phyloP scores from a whole-genome alignment of 2,113 vertebrate genomes.

The Syngnathoides biaculeatus region DNA sequence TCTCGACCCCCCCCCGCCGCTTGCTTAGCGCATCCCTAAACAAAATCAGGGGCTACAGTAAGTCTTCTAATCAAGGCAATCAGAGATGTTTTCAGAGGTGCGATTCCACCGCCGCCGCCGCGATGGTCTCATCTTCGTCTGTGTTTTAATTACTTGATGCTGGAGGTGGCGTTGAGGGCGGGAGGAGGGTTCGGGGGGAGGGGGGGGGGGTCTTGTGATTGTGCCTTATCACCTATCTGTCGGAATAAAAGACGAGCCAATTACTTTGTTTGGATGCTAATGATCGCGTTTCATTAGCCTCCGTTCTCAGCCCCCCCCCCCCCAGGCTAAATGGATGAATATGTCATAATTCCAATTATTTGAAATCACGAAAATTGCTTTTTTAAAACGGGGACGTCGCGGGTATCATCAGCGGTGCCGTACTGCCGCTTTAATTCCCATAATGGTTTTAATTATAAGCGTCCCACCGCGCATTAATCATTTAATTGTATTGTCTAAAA shows the following conservation, averaged over 20 bases:
- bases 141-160: constrained; percentile 96
- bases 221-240: constrained; percentile 98
- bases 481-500: constrained; percentile 98
- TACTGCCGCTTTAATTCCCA: constrained; percentile 98
- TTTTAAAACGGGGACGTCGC: constrained; percentile 87
- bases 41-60: constrained; percentile 91
- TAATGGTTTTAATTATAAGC: constrained; percentile 82
- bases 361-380: constrained; percentile 99
- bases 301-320: constrained; percentile 89
- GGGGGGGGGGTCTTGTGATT: constrained; percentile 85
- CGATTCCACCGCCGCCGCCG: constrained; percentile 76
- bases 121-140: constrained; percentile 93
- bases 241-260: constrained; percentile 93
- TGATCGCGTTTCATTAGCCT: constrained; percentile 99
- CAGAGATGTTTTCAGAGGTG: constrained; percentile 98
- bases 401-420: constrained; percentile 98
- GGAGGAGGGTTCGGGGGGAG: constrained; percentile 82
- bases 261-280: constrained; percentile 99
- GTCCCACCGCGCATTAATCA: constrained; percentile 85
- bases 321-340: constrained; percentile 98
- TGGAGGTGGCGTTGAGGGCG: constrained; percentile 77
- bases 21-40: constrained; percentile 72
- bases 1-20: too few relatives aligned
- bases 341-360: constrained; percentile 99
- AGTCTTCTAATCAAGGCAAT: constrained; percentile 98